Conservation (phyloP, 92 coral and sea anemone species). For the Epizoanthus fatuus region DNA sequence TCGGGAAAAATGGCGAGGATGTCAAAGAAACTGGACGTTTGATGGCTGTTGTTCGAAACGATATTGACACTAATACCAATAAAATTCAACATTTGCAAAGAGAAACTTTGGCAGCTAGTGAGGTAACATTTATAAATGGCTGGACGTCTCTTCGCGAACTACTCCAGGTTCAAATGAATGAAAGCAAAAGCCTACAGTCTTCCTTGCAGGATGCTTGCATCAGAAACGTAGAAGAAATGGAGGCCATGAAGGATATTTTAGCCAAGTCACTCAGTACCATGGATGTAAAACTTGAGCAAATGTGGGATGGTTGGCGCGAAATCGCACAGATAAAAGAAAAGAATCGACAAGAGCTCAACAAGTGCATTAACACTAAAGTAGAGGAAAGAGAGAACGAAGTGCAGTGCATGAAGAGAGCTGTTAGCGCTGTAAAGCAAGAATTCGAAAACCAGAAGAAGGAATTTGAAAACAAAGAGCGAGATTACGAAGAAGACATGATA, state of each 20-base stretch:
- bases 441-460: not conserved
- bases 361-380: not conserved
- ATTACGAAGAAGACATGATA: not conserved
- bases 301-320: slow-evolving; percentile 5
- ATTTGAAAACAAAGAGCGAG: not conserved
- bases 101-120: not conserved
- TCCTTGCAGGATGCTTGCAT: slow-evolving; percentile 2
- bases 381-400: not conserved
- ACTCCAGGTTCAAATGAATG: slow-evolving; percentile 28
- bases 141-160: slow-evolving; percentile 3
- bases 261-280: slow-evolving; percentile 10
- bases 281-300: slow-evolving; percentile 8
- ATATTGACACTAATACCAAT: not conserved
- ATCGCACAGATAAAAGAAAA: not conserved
- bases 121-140: not conserved
- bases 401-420: not conserved
- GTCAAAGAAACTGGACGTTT: not conserved
- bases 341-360: not conserved
- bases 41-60: not conserved
- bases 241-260: not conserved
- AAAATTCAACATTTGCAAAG: slow-evolving; percentile 22
- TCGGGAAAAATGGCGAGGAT: not conserved
- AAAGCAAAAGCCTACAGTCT: not conserved
- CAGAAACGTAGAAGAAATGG: not conserved
- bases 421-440: not conserved